phyloP scores from a whole-genome alignment of 2,797 vertebrate genomes.

The Dromococcyx pavoninus region DNA sequence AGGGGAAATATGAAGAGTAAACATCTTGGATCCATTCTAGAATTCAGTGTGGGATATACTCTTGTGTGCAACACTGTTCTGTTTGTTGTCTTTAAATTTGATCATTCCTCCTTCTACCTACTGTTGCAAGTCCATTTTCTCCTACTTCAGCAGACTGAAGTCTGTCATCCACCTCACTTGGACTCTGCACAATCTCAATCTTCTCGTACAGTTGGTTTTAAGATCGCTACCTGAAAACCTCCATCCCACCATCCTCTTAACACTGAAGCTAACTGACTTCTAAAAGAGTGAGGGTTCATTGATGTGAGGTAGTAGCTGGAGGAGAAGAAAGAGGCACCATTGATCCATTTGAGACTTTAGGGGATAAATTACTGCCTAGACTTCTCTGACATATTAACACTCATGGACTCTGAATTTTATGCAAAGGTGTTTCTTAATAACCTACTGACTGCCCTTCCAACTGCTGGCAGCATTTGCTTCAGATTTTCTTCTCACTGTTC shows the following conservation, averaged over 20 bases:
- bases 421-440: background rate
- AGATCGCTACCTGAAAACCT: background rate
- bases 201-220: background rate
- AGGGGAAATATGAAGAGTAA: background rate
- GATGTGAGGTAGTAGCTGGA: fast-evolving
- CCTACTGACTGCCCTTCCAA: background rate
- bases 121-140: background rate
- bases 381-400: background rate
- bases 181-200: background rate
- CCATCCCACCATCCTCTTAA: background rate
- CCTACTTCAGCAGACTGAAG: background rate
- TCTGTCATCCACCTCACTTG: background rate
- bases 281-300: background rate
- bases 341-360: background rate
- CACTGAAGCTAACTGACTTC: background rate
- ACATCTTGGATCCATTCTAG: background rate
- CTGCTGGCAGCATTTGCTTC: background rate
- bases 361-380: background rate
- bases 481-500: background rate
- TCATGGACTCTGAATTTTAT: background rate
- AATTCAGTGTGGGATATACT: background rate
- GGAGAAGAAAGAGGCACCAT: background rate
- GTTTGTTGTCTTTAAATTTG: background rate
- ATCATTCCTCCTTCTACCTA: background rate
- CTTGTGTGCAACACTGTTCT: background rate